Evolutionary conservation across 2,113 vertebrate species (phyloP), one percentile per base, ranked within the genome.

Genomic region (Hippoglossus stenolepis): DNA sequence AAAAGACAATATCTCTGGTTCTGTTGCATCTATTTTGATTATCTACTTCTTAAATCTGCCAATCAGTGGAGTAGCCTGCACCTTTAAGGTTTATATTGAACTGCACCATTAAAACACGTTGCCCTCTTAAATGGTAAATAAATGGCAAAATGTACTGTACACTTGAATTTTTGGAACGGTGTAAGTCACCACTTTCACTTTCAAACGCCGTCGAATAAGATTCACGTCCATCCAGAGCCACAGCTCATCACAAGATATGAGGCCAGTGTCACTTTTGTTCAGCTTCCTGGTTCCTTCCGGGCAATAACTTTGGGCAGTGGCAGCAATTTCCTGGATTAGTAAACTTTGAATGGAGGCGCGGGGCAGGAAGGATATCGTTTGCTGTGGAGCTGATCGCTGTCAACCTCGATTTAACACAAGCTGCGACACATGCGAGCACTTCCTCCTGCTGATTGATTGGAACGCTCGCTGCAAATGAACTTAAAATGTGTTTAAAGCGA

Each of bases 261-360:
- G 69, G 20, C 65, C 5, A 45, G 43, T 79, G 86, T 68, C 79
- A 71, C 66, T 75, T 65, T 35, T 18, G 40, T 66, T 56, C 57
- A 58, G 71, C 82, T 85, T 91, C 88, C 83, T 85, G 80, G 68
- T 85, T 89, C 86, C 85, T 85, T 87, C 81, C 78, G 85, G 76
- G 83, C 84, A 85, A 85, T 77, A 80, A 78, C 64, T 75, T 77
- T 83, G 86, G 85, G 87, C 61, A 64, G 71, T 73, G 64, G 65
- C 79, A 54, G 70, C 77, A 82, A 65, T 87, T 92, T 90, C 84
- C 87, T 83, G 87, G 79, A 86, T 88, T 81, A 65, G 76, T 60
- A 31, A 74, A 79, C 71, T 90, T 68, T 72, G 68, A 89, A 80
- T 31, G 4, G 79, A 66, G 0, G 6, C 26, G 23, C 45, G 45